A percentile compares a stretch with the other conserved stretches of the same genome.
These are phyloP conservation scores for Acrocera orbiculus DNA, from an alignment of 2,888 invertebrate species.

Conservation along the genomic window DNA sequence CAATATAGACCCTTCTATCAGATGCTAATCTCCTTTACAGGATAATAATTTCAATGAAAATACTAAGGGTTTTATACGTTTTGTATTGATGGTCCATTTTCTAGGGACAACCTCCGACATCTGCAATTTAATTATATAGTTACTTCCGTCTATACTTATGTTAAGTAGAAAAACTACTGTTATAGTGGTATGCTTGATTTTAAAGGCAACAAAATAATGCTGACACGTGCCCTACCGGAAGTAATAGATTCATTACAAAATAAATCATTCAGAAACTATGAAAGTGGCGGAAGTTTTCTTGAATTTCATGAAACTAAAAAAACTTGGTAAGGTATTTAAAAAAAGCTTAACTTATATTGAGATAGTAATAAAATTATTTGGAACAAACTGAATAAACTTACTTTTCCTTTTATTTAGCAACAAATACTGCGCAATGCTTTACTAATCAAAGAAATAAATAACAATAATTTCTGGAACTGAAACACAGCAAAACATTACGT, in stretches of 20 bases:
- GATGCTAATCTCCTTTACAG: constrained; percentile 9
- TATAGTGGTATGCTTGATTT: constrained; percentile 4
- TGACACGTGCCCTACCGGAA: constrained; percentile 11
- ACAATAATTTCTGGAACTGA: too few species aligned
- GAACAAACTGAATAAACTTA: too few species aligned
- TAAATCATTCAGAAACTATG: neutral
- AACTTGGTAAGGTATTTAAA: too few species aligned
- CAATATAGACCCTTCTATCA: constrained; percentile 7
- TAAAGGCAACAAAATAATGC: constrained; percentile 1
- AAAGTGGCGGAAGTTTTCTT: too few species aligned
- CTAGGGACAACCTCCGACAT: constrained; percentile 4
- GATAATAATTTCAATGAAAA: constrained; percentile 4
- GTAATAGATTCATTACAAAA: constrained; percentile 8
- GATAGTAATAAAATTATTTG: too few species aligned
- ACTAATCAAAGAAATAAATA: too few species aligned
- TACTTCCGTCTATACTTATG: constrained; percentile 8
- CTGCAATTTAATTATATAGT: constrained; percentile 12
- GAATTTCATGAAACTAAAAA: too few species aligned
- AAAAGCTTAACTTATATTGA: too few species aligned
- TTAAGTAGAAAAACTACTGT: constrained; percentile 2
- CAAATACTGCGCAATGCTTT: too few species aligned
- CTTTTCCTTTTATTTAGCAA: too few species aligned
- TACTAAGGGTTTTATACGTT: neutral
- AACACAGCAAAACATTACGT: too few species aligned
- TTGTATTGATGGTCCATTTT: constrained; percentile 1